Conservation (phyloP, 2,113 vertebrate species). For the Corythornis cristatus region DNA sequence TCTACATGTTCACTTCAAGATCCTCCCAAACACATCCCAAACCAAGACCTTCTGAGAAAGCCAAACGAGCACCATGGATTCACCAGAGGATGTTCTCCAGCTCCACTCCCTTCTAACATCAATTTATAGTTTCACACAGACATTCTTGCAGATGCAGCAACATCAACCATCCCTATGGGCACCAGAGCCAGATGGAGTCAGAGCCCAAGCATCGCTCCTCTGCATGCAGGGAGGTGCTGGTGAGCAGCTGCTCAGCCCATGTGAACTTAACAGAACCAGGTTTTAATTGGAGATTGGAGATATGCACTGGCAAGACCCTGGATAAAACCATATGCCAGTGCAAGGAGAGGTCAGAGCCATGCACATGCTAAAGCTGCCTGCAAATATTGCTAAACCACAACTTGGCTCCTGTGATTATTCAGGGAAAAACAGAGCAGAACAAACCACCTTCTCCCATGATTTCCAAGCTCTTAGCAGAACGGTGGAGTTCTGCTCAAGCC, state of each 20-base stretch:
- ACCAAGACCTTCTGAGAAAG: background rate
- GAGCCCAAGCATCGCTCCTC: background rate
- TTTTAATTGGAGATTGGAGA: background rate
- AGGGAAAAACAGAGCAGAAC: slow-evolving; percentile 11
- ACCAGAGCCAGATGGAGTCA: background rate
- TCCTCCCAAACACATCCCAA: background rate
- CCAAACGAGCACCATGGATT: accelerated
- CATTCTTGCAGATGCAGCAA: background rate
- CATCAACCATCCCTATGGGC: background rate
- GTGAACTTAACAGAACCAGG: background rate
- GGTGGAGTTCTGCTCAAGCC: background rate
- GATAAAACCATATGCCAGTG: background rate
- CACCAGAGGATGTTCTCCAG: background rate
- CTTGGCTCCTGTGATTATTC: background rate
- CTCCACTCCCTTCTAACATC: background rate
- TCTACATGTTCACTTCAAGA: background rate
- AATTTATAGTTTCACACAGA: background rate
- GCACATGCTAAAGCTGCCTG: background rate
- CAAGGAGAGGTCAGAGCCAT: background rate
- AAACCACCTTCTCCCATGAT: background rate
- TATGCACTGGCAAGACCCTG: accelerated
- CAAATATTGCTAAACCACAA: background rate
- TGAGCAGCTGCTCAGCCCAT: background rate
- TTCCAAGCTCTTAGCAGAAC: background rate
- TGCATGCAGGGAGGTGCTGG: background rate